These are phyloP conservation scores for Calliphora vomitoria DNA, from an alignment of 2,888 invertebrate species.

Conservation along the genomic window DNA sequence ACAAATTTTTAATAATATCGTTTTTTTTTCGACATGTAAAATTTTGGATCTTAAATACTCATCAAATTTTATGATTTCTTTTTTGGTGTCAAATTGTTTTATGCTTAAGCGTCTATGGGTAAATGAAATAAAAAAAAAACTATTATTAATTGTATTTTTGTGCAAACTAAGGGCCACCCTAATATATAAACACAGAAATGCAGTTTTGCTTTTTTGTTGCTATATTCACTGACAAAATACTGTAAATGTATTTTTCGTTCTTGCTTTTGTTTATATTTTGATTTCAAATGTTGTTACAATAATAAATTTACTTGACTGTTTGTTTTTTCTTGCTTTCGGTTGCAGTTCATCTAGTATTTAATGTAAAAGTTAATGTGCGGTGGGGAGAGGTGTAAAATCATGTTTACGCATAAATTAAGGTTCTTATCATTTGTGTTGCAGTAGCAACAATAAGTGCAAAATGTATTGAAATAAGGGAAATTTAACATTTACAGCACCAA, in stretches of 20 bases:
- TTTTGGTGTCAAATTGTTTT: too few relatives aligned
- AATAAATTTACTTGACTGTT: constrained; percentile 28
- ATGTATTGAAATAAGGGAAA: neutral
- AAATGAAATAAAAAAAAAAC: too few relatives aligned
- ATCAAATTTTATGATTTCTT: too few relatives aligned
- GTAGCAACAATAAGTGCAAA: constrained; percentile 20
- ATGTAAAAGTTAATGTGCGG: neutral
- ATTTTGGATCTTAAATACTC: too few relatives aligned
- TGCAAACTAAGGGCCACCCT: too few relatives aligned
- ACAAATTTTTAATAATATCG: too few relatives aligned
- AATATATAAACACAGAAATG: constrained; percentile 4
- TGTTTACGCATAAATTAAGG: constrained; percentile 71
- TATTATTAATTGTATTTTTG: too few relatives aligned
- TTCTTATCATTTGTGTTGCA: constrained; percentile 68
- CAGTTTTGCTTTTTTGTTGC: constrained; percentile 26
- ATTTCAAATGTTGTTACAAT: constrained; percentile 56
- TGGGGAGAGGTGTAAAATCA: constrained; percentile 49
- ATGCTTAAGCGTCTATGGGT: too few relatives aligned
- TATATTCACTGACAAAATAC: neutral
- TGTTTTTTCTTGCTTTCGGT: constrained; percentile 10
- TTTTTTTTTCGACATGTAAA: too few relatives aligned
- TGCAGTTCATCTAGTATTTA: constrained; percentile 11
- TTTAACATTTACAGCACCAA: neutral
- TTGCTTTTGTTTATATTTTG: constrained; percentile 58
- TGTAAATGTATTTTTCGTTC: neutral